A percentile compares a stretch with the other conserved stretches of the same genome.
phyloP scores from a whole-genome alignment of 2,113 vertebrate genomes.

The Saccopteryx bilineata region DNA sequence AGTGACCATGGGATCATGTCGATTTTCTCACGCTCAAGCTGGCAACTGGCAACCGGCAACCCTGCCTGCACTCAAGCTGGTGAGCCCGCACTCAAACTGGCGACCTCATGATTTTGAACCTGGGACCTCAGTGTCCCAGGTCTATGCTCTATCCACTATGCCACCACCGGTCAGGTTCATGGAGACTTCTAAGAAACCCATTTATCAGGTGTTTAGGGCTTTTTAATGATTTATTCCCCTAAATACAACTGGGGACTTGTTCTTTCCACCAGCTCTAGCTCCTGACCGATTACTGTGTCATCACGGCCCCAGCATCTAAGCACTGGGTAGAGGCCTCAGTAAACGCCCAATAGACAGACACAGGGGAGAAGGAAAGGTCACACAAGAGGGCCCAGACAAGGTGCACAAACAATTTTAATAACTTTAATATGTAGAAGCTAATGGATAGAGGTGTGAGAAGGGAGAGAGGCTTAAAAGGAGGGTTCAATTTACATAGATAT shows the following conservation, averaged over 20 bases:
- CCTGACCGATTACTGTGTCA: neutral
- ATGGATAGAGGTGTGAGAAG: fast-evolving
- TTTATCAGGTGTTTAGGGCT: neutral
- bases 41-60: no score
- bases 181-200: neutral
- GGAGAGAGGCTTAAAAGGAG: neutral
- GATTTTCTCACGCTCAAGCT: no score
- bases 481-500: neutral
- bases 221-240: neutral
- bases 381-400: neutral
- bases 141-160: no score
- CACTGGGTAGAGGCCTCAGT: neutral
- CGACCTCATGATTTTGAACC: no score
- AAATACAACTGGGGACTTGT: neutral
- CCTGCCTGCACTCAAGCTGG: no score
- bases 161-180: no score
- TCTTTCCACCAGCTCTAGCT: neutral
- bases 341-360: neutral
- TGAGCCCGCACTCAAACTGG: no score
- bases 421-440: conserved; percentile 37
- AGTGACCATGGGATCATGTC: no score
- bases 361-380: neutral
- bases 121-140: no score
- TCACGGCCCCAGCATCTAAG: neutral
- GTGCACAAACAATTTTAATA: neutral